These are phyloP conservation scores for Dicranocentrus wangi DNA, from an alignment of 2,888 invertebrate species.

Conservation along the genomic window DNA sequence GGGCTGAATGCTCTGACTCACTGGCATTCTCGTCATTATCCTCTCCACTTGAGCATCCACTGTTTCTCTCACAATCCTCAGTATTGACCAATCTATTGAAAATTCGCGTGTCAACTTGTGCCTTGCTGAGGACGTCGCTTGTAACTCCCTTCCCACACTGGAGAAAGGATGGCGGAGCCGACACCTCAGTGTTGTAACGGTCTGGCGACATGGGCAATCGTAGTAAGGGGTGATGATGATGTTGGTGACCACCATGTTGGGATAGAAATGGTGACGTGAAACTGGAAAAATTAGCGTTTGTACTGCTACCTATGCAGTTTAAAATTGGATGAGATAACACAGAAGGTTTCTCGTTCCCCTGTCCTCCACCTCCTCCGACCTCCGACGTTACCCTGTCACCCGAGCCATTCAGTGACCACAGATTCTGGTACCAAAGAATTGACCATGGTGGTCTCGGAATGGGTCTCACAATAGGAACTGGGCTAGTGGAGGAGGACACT, in stretches of 20 bases:
- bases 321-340: no score
- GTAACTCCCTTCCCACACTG: not conserved
- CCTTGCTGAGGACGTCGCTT: not conserved
- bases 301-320: not conserved
- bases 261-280: not conserved
- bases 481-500: not conserved
- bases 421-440: slow-evolving; percentile 72
- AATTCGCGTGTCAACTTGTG: not conserved
- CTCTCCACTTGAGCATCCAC: not conserved
- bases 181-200: not conserved
- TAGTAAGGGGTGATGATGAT: no score
- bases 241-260: not conserved
- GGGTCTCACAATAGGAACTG: slow-evolving; percentile 67
- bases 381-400: not conserved
- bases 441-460: slow-evolving; percentile 72
- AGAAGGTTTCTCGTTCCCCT: no score
- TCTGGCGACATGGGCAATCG: not conserved
- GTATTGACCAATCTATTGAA: no score
- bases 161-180: not conserved
- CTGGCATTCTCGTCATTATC: slow-evolving; percentile 28
- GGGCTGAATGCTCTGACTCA: slow-evolving; percentile 45
- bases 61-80: no score
- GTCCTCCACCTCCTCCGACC: not conserved
- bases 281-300: not conserved
- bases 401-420: slow-evolving; percentile 61